Evolutionary conservation across 2,888 invertebrate genomes (phyloP).

Genomic region (Platynereis dumerilii): DNA sequence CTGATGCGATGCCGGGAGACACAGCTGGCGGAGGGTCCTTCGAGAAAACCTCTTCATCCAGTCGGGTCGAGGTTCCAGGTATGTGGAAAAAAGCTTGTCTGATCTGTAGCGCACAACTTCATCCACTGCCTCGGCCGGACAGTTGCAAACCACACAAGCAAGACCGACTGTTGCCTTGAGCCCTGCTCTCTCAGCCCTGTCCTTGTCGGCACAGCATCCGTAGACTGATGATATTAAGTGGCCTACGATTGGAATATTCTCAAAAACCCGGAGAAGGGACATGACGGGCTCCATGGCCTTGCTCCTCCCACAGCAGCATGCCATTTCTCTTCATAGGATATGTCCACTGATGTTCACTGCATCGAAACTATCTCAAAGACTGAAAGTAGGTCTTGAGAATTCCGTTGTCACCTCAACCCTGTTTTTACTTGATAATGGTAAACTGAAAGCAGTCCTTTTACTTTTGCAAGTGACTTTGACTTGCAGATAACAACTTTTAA

Average conservation of each 20-base stretch:
- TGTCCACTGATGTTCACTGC: no score
- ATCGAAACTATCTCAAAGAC: no score
- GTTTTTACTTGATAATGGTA: no score
- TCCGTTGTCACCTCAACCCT: no score
- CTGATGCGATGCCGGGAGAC: slow-evolving; percentile 33
- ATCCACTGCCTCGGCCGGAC: slow-evolving; percentile 30
- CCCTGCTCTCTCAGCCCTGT: slow-evolving; percentile 33
- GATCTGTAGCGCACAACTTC: slow-evolving; percentile 25
- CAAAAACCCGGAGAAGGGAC: slow-evolving; percentile 26
- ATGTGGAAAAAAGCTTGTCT: slow-evolving; percentile 25
- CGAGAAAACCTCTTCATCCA: slow-evolving; percentile 30
- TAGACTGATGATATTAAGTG: slow-evolving; percentile 30
- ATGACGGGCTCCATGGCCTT: slow-evolving; percentile 16
- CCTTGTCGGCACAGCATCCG: slow-evolving; percentile 23
- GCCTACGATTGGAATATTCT: slow-evolving; percentile 33
- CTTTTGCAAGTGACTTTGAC: no score
- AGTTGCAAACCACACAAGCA: slow-evolving; percentile 18
- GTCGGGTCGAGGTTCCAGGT: slow-evolving; percentile 25
- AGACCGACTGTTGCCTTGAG: slow-evolving; percentile 37
- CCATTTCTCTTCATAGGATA: no score
- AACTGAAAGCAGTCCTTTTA: no score
- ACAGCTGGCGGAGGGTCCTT: slow-evolving; percentile 24
- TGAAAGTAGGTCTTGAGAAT: no score
- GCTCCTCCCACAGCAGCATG: background rate
- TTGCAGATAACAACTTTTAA: no score